Evolutionary conservation across 2,797 vertebrate species (phyloP).

Genomic region (Garrulus glandarius): DNA sequence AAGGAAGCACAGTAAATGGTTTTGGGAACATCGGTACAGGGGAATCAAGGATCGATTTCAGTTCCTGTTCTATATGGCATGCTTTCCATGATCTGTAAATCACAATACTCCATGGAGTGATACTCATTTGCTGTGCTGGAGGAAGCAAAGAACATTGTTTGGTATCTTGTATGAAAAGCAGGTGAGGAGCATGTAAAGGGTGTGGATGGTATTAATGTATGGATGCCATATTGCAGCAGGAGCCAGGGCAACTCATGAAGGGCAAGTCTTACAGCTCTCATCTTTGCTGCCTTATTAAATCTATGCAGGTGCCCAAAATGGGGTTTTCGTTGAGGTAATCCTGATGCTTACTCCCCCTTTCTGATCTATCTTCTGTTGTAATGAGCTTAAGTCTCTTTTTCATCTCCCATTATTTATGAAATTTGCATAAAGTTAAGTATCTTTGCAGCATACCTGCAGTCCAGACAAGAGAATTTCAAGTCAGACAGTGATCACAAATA

Average conservation of each 20-base stretch:
- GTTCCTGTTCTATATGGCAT: not conserved
- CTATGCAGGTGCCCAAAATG: not conserved
- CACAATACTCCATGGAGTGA: not conserved
- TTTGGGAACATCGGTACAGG: not conserved
- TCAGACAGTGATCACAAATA: not conserved
- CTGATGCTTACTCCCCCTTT: not conserved
- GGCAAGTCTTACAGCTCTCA: not conserved
- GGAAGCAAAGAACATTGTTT: not conserved
- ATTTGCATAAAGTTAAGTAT: not conserved
- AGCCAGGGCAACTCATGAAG: not conserved
- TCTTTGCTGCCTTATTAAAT: not conserved
- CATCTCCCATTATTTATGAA: not conserved
- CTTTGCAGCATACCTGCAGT: not conserved
- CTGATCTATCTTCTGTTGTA: not conserved
- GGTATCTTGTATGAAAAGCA: not conserved
- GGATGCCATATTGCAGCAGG: rapidly evolving
- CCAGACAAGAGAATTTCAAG: not conserved
- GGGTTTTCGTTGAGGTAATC: not conserved
- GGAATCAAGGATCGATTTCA: not conserved
- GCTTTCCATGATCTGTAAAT: not conserved
- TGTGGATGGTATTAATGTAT: too few relatives aligned
- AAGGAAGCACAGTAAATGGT: not conserved
- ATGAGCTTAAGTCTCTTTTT: not conserved
- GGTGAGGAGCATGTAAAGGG: not conserved
- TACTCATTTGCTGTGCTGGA: not conserved